A percentile compares a stretch with the other conserved stretches of the same genome.
Conservation (phyloP, 2,797 vertebrate genomes). For the Chromobotia macracanthus region DNA sequence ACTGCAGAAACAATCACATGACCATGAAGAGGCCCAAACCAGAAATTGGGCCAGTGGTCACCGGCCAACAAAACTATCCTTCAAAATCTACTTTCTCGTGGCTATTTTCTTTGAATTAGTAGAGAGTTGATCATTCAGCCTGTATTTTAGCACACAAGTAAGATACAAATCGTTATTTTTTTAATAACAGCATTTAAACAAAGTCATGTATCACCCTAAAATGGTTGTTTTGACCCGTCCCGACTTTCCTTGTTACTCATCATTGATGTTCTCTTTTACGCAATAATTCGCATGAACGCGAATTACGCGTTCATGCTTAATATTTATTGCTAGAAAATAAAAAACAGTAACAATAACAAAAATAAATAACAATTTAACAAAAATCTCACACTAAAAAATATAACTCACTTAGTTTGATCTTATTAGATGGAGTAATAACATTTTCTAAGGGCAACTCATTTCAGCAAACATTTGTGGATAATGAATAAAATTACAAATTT, state of each 20-base stretch:
- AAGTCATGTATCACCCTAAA: no score
- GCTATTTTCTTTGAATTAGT: background rate
- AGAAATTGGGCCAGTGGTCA: conserved; percentile 8
- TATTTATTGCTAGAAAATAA: background rate
- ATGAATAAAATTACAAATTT: no score
- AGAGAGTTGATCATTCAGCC: background rate
- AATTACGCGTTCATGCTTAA: no score
- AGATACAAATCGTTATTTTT: background rate
- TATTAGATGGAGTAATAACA: background rate
- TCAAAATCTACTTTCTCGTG: background rate
- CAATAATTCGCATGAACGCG: no score
- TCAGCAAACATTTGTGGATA: no score
- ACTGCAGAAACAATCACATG: conserved; percentile 76
- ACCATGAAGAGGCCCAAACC: conserved; percentile 8
- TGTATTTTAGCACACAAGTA: background rate
- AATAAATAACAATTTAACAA: background rate
- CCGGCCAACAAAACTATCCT: background rate
- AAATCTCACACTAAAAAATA: background rate
- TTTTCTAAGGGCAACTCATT: background rate
- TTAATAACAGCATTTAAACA: background rate
- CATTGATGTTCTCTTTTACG: no score
- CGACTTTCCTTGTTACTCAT: background rate
- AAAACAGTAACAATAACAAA: no score
- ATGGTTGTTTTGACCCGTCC: no score
- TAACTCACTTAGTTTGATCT: background rate